Base-by-base conservation (phyloP, 2,888 invertebrate genomes). In the Adelognathus sp. region DNA sequence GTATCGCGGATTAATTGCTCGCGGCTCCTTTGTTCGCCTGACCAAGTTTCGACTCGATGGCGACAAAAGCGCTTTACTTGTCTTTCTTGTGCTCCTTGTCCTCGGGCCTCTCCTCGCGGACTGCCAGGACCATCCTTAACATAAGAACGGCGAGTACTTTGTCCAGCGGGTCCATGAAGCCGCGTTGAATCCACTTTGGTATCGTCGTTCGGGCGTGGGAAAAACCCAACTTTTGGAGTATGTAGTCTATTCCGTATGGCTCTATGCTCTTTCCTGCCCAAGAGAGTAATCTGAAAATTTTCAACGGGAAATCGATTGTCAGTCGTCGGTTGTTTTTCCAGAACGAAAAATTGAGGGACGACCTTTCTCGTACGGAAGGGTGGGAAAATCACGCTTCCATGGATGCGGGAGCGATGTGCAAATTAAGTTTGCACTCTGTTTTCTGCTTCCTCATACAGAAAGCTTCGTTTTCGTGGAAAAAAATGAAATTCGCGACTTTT, bases 101-200 rank as follows among this genome's bases (percentile, higher is more conserved):
- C 18, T 90, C 90, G 2, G 82, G 63, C 4, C 87, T 72, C 66
- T 92, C 92, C 64, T 92, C 92, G 27, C 91, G 88, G 54, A 91
- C 92, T 7, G 92, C 90, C 58, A 90, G 85, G 9, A 97, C 94
- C 91, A 97, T 95, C 83, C 95, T 93, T 83, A 95, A 92, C 90
- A 97, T 95, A 83, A 97, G 94, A 11, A 97, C 93, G 9, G 98
- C 96, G 77, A 98, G 93, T 75, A 99, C 94, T 91, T 97, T 97
- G 92, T 99, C 99, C 69, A 99, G 92, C 0, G 99, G 98, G 93
- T 99, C 99, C 95, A 99, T 97, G 86, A 98, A 97, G 11, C 99
- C 99, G 70, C 99, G 94, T 92, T 99, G 99, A 93, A 99, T 95
- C 98, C 99, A 99, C 92, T 99, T 99, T 74, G 99, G 99, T 90